Conservation (phyloP, 1,140 invertebrate genomes). For the Eciton burchellii region DNA sequence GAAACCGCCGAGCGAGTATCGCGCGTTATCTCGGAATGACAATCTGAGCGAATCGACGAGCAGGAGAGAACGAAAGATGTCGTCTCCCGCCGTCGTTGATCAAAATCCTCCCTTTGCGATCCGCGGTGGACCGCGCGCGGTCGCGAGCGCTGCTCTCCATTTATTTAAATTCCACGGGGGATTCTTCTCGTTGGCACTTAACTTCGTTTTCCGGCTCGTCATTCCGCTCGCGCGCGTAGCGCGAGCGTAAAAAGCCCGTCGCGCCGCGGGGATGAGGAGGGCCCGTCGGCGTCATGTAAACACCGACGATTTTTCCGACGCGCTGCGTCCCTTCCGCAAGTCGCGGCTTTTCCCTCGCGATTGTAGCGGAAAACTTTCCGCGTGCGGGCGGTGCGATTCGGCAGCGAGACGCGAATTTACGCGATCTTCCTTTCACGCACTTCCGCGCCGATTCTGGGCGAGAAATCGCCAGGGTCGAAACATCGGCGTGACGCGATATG, state of each 20-base stretch:
- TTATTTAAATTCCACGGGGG: slow-evolving; percentile 40
- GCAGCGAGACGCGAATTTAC: neutral
- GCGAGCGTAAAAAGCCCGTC: neutral
- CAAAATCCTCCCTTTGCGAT: slow-evolving; percentile 18
- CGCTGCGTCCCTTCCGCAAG: neutral
- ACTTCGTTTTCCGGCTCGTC: slow-evolving; percentile 34
- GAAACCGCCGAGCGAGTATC: slow-evolving; percentile 5
- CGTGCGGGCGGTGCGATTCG: slow-evolving; percentile 13
- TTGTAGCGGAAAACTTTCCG: slow-evolving; percentile 14
- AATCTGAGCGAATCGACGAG: neutral
- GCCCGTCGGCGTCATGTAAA: neutral
- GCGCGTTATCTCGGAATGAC: neutral
- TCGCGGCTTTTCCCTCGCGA: neutral
- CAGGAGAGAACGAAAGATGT: neutral
- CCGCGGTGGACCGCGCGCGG: neutral
- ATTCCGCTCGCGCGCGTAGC: neutral
- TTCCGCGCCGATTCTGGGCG: slow-evolving; percentile 24
- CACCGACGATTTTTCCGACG: slow-evolving; percentile 8
- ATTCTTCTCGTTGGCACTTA: neutral
- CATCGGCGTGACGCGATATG: neutral
- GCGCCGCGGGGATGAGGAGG: neutral
- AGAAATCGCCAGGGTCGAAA: slow-evolving; percentile 5
- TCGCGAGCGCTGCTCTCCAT: slow-evolving; percentile 21
- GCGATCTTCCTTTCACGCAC: slow-evolving; percentile 6
- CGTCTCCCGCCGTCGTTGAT: slow-evolving; percentile 21